Evolutionary conservation across 2,113 vertebrate species (phyloP), one percentile per base, ranked within the genome.

Genomic region (Phalacrocorax pelagicus): DNA sequence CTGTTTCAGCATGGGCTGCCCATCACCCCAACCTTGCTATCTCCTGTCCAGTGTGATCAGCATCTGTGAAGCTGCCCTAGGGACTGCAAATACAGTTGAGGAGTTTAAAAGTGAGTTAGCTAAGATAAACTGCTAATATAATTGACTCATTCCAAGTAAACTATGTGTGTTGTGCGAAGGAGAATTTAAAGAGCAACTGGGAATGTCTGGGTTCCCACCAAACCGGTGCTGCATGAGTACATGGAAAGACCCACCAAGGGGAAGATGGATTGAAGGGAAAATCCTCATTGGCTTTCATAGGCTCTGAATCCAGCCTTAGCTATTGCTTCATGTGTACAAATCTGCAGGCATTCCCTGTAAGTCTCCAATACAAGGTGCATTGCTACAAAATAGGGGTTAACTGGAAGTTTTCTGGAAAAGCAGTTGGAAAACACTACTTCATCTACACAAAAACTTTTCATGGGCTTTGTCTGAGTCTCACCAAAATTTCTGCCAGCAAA

Each of bases 31-130:
- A 8, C 0, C 0, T 59, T 5, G 0, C 51, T 21, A 5, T 44
- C 65, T 78, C 65, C 69, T 91, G 82, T 84, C 90, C 90, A 54
- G 59, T 14, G 57, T 49, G 52, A 94, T 88, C 86, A 88, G 55
- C 9, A 44, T 86, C 63, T 75, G 0, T 9, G 61, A 38, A 58
- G 47, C 30, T 72, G 82, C 75, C 59, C 75, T 32, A 15, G 0
- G 86, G 86, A 96, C 22, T 84, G 49, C 14, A 81, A 46, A 82
- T 78, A 61, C 36, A 88, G 30, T 5, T 44, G 34, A 66, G 63
- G 75, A 93, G 72, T 86, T 61, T 67, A 52, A 72, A 73, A 95
- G 38, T 55, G 62, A 82, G 36, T 78, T 71, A 87, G 51, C 73
- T 71, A 65, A 88, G 86, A 86, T 67, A 81, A 90, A 71, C 52